Conservation (phyloP, 2,113 vertebrate species). For the Acrocephalus arundinaceus region DNA sequence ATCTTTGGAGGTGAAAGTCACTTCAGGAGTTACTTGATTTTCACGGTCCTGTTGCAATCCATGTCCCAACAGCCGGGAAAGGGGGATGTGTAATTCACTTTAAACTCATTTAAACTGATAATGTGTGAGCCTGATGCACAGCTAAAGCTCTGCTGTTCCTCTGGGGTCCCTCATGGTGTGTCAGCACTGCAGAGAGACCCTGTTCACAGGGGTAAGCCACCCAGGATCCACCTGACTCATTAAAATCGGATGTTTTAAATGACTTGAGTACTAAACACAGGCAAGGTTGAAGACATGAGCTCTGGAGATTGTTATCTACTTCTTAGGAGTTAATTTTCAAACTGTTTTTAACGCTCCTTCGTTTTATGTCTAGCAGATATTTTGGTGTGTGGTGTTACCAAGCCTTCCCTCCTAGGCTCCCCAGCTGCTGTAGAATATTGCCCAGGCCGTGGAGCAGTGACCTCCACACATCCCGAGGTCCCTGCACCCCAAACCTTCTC, state of each 20-base stretch:
- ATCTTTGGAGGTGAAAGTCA: neutral
- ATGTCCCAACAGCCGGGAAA: neutral
- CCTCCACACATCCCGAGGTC: neutral
- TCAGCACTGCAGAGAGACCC: neutral
- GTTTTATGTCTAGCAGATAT: neutral
- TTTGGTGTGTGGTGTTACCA: neutral
- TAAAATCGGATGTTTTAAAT: neutral
- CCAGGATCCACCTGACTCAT: neutral
- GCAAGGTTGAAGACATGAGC: neutral
- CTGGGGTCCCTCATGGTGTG: neutral
- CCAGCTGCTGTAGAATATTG: neutral
- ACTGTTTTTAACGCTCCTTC: neutral
- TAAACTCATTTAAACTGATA: neutral
- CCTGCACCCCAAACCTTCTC: neutral
- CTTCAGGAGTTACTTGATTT: neutral
- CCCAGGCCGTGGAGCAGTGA: neutral
- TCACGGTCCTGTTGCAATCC: neutral
- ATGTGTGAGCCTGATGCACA: neutral
- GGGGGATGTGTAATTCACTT: neutral
- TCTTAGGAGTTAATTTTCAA: neutral
- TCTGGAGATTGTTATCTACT: neutral
- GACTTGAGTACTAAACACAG: neutral
- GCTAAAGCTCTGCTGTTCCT: neutral
- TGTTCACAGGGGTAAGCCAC: neutral
- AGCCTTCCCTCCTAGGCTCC: neutral